Evolutionary conservation across 2,113 vertebrate species (phyloP).

Genomic region (Orycteropus afer): DNA sequence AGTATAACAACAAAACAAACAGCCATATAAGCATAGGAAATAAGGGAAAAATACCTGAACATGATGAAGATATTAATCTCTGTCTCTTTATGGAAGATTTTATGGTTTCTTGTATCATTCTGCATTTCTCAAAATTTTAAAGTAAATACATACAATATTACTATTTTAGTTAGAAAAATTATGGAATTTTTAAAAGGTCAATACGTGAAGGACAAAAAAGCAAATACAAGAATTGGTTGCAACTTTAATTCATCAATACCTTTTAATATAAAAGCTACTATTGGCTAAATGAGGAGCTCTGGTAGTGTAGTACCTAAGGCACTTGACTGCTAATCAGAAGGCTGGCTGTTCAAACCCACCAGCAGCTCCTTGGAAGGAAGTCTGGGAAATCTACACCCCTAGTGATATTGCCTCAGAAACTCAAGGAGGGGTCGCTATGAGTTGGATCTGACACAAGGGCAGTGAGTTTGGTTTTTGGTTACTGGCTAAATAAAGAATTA

Average conservation of each 20-base stretch:
- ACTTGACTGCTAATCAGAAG: too few species aligned
- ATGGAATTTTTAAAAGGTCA: not conserved
- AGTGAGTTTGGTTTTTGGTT: too few species aligned
- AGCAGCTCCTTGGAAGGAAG: too few species aligned
- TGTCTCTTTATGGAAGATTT: not conserved
- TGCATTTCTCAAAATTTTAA: not conserved
- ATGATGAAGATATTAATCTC: not conserved
- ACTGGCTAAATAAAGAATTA: not conserved
- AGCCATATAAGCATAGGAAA: not conserved
- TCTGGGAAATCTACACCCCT: too few species aligned
- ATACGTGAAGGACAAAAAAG: not conserved
- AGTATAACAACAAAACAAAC: not conserved
- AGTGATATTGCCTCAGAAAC: too few species aligned
- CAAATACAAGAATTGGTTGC: not conserved
- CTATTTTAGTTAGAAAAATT: slow-evolving; percentile 16
- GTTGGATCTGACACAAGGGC: too few species aligned
- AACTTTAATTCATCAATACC: not conserved
- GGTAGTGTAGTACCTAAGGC: too few species aligned
- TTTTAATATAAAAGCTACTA: not conserved
- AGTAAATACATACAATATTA: not conserved
- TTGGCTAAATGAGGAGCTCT: not conserved
- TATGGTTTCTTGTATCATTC: not conserved
- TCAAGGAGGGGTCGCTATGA: too few species aligned
- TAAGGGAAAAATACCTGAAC: slow-evolving; percentile 1
- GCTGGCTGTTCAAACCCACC: too few species aligned